Base-by-base conservation (phyloP, 2,113 vertebrate species). In the Gnathonemus longibarbis region DNA sequence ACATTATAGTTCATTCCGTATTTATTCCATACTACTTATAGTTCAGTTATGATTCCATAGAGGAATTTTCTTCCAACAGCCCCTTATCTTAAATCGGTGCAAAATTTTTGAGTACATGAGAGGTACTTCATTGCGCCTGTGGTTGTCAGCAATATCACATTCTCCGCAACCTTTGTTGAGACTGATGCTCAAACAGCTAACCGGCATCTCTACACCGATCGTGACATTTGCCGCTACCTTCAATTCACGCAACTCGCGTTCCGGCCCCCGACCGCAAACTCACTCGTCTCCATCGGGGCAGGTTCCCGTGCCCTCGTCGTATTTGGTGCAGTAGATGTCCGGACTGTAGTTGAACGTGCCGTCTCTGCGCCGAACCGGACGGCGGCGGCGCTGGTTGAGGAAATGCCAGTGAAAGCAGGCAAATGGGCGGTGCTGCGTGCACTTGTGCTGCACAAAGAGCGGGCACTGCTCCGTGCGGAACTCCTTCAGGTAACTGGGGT, bases 361-460 rank as follows among this genome's bases (percentile, higher is more conserved):
- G 87, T 99, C 98, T 87, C 98, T 97, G 90, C 96, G 97, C 89
- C 98, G 97, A 91, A 99, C 96, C 77, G 98, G 98, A n/a, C 98
- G 94, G 89, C 98, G 97, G 3, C 98, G 97, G 27, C 98, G 95
- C 95, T 99, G 98, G 94, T 99, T 99, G 90, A 99, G 96, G 91
- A 99, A 99, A 94, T 99, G 98, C 98, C 98, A 99, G 94, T 99
- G 96, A 96, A 99, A 99, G 93, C 98, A 99, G 93, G 98, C 98
- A 89, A 99, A 99, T 90, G 98, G 98, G 49, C 98, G 95, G 91
- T 99, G 98, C 94, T 99, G 98, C 0, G 98, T 97, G 93, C 98
- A 99, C 95, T 99, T 99, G 93, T 99, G 98, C 91, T 99, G 98
- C 87, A 99, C 98, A 0, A 99, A 99, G 24, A 99, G 96, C 0